Conservation (phyloP, 2,888 invertebrate genomes). For the Boloria selene region DNA sequence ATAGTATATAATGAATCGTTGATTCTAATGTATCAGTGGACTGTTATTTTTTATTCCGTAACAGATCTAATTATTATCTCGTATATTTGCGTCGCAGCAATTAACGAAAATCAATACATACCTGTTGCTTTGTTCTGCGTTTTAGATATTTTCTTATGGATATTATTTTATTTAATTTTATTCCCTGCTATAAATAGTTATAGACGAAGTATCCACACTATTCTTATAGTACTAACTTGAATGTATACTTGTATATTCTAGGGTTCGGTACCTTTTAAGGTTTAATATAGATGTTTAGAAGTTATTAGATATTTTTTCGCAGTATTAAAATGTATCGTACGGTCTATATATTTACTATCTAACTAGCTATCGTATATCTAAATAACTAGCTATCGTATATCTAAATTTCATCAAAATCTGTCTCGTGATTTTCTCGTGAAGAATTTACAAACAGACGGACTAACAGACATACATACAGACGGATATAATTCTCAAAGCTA, state of each 20-base stretch:
- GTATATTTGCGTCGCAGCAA: conserved; percentile 38
- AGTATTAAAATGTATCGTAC: too few species aligned
- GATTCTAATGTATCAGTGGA: conserved; percentile 58
- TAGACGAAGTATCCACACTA: conserved; percentile 59
- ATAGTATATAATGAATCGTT: conserved; percentile 54
- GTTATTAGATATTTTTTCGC: too few species aligned
- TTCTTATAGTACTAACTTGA: conserved; percentile 51
- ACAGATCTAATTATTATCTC: conserved; percentile 48
- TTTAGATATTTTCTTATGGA: conserved; percentile 50
- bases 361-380: too few species aligned
- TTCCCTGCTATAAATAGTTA: conserved; percentile 61
- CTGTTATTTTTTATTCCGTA: conserved; percentile 47
- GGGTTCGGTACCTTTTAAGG: neutral
- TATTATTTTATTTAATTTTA: conserved; percentile 47
- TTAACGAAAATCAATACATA: conserved; percentile 29
- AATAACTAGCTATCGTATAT: too few species aligned
- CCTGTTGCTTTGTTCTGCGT: conserved; percentile 41
- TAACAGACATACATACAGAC: too few species aligned
- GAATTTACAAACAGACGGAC: too few species aligned
- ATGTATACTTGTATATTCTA: neutral
- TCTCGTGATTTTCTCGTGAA: too few species aligned
- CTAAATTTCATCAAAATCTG: too few species aligned
- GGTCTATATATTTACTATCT: too few species aligned
- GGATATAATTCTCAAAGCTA: too few species aligned
- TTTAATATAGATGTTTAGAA: too few species aligned